A percentile compares a stretch with the other conserved stretches of the same genome.
These are phyloP conservation scores for Babyrousa celebensis DNA, from an alignment of 2,797 vertebrate species.

Conservation along the genomic window DNA sequence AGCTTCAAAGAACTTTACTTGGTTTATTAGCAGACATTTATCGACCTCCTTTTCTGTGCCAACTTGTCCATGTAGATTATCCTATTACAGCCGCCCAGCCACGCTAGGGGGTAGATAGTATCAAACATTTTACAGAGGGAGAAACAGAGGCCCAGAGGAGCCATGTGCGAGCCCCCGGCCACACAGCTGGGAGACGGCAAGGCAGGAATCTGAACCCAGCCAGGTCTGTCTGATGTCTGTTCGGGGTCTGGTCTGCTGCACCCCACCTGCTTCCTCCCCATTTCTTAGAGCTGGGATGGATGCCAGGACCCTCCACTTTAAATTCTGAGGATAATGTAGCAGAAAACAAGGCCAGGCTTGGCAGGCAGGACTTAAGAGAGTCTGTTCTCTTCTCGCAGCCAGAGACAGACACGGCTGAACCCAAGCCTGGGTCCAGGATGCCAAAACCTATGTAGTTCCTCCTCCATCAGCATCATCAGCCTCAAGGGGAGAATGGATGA, in stretches of 20 bases:
- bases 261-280: background rate
- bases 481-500: background rate
- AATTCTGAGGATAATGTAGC: background rate
- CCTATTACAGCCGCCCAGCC: conserved; percentile 19
- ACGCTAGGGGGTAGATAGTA: background rate
- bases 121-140: background rate
- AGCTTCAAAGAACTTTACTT: conserved; percentile 59
- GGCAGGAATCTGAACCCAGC: background rate
- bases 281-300: background rate
- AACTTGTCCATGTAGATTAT: conserved; percentile 47
- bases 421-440: background rate
- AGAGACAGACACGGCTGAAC: background rate
- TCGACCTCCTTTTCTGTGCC: conserved; percentile 37
- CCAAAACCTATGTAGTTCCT: fast-evolving
- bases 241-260: background rate
- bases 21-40: conserved; percentile 77
- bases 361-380: background rate
- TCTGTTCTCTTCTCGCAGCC: background rate
- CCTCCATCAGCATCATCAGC: background rate
- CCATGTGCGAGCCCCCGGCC: background rate
- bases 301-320: background rate
- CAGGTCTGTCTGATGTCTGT: background rate
- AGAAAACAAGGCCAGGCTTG: background rate
- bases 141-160: background rate
- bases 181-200: background rate